phyloP scores from a whole-genome alignment of 2,797 vertebrate genomes.

The Coilia nasus region DNA sequence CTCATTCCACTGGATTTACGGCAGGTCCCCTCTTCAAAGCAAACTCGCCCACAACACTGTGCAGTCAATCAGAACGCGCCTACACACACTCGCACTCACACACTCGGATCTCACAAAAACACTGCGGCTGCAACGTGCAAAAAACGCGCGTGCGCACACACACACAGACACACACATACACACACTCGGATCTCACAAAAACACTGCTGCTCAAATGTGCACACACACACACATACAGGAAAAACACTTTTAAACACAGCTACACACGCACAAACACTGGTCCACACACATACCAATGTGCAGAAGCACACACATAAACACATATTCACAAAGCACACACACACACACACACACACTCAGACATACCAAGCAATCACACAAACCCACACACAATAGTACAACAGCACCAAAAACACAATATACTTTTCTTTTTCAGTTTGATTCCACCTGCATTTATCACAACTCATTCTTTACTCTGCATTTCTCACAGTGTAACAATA shows the following conservation, averaged over 20 bases:
- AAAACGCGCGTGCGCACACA: background rate
- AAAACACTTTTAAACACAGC: background rate
- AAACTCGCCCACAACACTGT: background rate
- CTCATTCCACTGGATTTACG: constrained; percentile 29
- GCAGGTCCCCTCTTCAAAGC: background rate
- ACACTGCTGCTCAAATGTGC: background rate
- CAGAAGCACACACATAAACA: background rate
- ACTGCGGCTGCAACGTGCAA: background rate
- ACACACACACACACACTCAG: background rate
- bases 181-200: background rate
- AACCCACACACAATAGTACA: background rate
- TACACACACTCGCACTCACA: constrained; percentile 9
- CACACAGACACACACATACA: background rate
- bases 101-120: background rate
- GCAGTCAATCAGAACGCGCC: background rate
- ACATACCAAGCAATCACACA: background rate
- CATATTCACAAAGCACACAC: background rate
- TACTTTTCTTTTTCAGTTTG: too few species aligned
- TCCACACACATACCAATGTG: background rate
- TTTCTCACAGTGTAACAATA: too few species aligned
- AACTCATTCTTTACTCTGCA: too few species aligned
- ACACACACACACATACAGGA: background rate
- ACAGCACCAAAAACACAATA: too few species aligned
- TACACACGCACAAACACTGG: background rate
- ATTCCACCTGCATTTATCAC: too few species aligned